phyloP scores from a whole-genome alignment of 2,113 vertebrate genomes.

The Sorex fumeus region DNA sequence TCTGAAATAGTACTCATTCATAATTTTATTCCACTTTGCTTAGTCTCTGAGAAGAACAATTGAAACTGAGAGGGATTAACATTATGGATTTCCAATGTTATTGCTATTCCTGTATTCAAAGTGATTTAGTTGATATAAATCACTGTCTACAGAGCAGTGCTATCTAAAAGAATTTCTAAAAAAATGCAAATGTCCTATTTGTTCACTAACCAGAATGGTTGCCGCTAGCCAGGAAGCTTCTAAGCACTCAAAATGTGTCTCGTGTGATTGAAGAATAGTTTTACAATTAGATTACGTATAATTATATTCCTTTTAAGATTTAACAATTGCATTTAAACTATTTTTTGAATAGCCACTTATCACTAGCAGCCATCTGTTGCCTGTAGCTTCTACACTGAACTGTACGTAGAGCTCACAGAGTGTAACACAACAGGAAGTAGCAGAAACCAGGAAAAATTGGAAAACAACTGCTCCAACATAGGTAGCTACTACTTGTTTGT shows the following conservation, averaged over 20 bases:
- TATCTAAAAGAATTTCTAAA: neutral
- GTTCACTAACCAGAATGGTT: neutral
- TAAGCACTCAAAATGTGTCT: neutral
- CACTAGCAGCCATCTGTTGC: neutral
- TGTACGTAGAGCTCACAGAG: no score
- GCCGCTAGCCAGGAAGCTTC: neutral
- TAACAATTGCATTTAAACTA: slow-evolving; percentile 23
- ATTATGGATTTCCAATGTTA: neutral
- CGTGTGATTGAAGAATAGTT: neutral
- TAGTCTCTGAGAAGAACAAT: no score
- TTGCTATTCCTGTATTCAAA: neutral
- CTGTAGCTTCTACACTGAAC: neutral
- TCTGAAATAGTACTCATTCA: no score
- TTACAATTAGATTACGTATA: slow-evolving; percentile 16
- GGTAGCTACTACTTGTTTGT: neutral
- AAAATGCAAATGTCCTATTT: neutral
- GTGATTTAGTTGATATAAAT: neutral
- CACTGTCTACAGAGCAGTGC: neutral
- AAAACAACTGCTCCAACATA: neutral
- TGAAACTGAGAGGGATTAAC: neutral
- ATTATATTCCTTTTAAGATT: slow-evolving; percentile 11
- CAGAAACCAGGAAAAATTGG: neutral
- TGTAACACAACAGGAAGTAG: neutral
- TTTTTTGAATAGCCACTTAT: neutral
- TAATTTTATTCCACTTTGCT: no score